These are phyloP conservation scores for Agrochola circellaris DNA, from an alignment of 2,888 invertebrate species.

Conservation along the genomic window DNA sequence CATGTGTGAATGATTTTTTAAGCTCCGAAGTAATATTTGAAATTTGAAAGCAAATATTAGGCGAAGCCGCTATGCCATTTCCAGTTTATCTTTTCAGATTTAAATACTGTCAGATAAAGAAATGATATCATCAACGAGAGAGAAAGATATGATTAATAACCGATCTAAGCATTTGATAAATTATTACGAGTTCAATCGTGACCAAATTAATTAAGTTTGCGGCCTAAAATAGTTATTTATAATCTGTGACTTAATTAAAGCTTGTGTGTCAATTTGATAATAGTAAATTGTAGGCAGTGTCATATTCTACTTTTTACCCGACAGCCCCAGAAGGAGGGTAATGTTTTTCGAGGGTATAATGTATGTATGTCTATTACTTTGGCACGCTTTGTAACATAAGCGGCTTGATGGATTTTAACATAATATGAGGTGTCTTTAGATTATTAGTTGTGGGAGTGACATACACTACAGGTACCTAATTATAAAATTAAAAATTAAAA, in stretches of 20 bases:
- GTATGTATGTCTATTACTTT: no score
- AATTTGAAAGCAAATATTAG: no score
- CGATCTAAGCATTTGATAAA: conserved; percentile 62
- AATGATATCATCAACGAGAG: conserved; percentile 38
- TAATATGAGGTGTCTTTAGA: no score
- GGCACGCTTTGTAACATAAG: no score
- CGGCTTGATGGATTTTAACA: no score
- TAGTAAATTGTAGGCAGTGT: neutral
- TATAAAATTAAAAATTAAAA: no score
- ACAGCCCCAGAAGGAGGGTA: no score
- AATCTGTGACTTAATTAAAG: conserved; percentile 54
- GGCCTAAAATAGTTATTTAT: conserved; percentile 48
- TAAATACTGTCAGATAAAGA: conserved; percentile 19
- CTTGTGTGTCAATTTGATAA: conserved; percentile 25
- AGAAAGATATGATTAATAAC: conserved; percentile 63
- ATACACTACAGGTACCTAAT: no score
- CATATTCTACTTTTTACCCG: neutral
- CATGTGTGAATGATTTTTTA: neutral
- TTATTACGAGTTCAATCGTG: conserved; percentile 61
- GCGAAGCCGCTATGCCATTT: neutral
- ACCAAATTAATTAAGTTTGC: conserved; percentile 67
- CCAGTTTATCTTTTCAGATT: neutral
- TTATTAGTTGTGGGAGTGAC: no score
- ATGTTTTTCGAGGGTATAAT: no score
- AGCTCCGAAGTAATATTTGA: no score